These are phyloP conservation scores for Sebastes alutus DNA, from an alignment of 2,797 vertebrate species.

Conservation along the genomic window DNA sequence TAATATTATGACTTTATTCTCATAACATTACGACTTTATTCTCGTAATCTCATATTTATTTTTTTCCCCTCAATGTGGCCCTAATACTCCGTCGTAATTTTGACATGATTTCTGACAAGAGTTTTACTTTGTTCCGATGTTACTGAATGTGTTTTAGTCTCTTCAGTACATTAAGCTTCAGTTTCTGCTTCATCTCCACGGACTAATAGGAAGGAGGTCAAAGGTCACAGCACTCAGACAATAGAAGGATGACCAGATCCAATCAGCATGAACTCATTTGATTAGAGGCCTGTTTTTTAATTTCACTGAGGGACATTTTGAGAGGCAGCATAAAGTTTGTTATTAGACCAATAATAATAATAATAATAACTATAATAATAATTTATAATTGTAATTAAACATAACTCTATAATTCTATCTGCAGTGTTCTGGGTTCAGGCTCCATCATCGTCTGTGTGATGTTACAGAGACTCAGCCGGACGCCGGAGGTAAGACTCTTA, in stretches of 20 bases:
- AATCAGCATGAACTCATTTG: neutral
- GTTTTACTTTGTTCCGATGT: no score
- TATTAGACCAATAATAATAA: neutral
- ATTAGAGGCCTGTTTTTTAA: neutral
- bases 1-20: no score
- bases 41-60: no score
- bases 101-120: no score
- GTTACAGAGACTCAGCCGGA: constrained; percentile 57
- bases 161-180: neutral
- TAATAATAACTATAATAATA: neutral
- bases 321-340: no score
- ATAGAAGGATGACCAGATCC: neutral
- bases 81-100: no score
- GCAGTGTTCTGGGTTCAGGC: constrained; percentile 74
- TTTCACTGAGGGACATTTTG: no score
- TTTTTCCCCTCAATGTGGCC: no score
- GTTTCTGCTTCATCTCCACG: neutral
- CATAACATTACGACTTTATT: no score
- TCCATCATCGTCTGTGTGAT: constrained; percentile 72
- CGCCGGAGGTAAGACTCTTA: constrained; percentile 67
- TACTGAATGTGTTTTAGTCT: neutral
- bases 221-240: constrained; percentile 8
- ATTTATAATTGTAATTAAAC: neutral
- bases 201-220: constrained; percentile 1
- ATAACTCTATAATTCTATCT: neutral